phyloP scores from a whole-genome alignment of 2,113 vertebrate species.

The Mellivora capensis region DNA sequence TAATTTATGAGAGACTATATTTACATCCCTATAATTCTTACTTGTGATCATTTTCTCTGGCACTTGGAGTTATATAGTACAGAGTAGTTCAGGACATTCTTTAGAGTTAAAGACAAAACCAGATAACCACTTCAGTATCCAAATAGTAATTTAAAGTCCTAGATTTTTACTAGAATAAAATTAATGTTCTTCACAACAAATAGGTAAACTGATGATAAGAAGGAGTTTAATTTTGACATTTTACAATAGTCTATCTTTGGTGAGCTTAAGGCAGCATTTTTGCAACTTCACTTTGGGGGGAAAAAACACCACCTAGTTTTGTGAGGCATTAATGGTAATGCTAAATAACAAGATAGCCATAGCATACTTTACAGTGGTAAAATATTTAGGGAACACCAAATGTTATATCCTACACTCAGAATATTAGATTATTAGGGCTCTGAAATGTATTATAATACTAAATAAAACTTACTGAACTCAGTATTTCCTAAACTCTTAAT shows the following conservation, averaged over 20 bases:
- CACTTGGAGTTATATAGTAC: neutral
- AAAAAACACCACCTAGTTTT: neutral
- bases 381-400: neutral
- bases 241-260: neutral
- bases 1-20: conserved; percentile 37
- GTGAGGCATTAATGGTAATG: neutral
- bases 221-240: neutral
- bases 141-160: neutral
- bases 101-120: conserved; percentile 25
- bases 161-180: conserved; percentile 7
- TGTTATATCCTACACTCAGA: neutral
- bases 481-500: neutral
- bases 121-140: conserved; percentile 12
- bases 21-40: conserved; percentile 45
- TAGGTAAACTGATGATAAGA: neutral
- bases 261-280: neutral
- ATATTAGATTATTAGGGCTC: neutral
- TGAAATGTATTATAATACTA: neutral
- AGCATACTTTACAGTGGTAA: neutral
- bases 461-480: neutral
- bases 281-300: neutral
- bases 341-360: neutral
- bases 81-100: neutral
- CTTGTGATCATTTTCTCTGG: conserved; percentile 17
- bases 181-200: neutral